Base-by-base conservation (phyloP, 2,797 vertebrate species). In the Crenichthys baileyi region DNA sequence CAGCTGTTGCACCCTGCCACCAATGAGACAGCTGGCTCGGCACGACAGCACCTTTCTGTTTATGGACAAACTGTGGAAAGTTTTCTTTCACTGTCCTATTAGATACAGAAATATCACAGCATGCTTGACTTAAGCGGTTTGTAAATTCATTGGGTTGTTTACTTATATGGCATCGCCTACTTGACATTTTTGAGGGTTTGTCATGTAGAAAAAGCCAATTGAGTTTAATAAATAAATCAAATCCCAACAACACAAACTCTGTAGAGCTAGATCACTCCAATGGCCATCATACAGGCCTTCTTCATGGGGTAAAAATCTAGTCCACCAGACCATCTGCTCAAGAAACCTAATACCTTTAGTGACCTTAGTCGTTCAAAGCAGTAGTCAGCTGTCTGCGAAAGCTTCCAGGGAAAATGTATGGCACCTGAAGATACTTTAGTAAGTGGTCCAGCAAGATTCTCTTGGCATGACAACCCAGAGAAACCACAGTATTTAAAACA, bases 251-350 rank as follows among this genome's bases (percentile, higher is more conserved):
- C 75, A 56, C 65, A 50, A 75, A 29, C 71, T 61, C 29, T 36
- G 18, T 6, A 61, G 26, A 24, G 16, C 8, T 20, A 31, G 75
- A 78, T 68, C 61, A 58, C 82, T 77, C 67, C 71, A 74, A 41
- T 20, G 71, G 79, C 12, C 77, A 36, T 26, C 75, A 78, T 26
- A 29, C 67, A 72, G 70, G 51, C 70, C 51, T 20, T 39, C 72
- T 76, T 72, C 65, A 65, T 74, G 36, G 75, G 55, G 77, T 50
- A 73, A 11, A 75, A 89, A 89, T 78, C 79, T 84, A 51, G 87
- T 83, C 85, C 88, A 81, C 75, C 71, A 3, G 24, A 71, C 92
- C 93, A 94, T 94, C 94, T 95, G 94, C 79, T 91, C 79, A 51
- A 61, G 79, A 77, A 55, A 88, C 79, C 83, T 92, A 92, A 93